A percentile compares a stretch with the other conserved stretches of the same genome.
These are phyloP conservation scores for Drosophila nr. fundita DNA, from an alignment of 2,888 invertebrate species.

Conservation along the genomic window DNA sequence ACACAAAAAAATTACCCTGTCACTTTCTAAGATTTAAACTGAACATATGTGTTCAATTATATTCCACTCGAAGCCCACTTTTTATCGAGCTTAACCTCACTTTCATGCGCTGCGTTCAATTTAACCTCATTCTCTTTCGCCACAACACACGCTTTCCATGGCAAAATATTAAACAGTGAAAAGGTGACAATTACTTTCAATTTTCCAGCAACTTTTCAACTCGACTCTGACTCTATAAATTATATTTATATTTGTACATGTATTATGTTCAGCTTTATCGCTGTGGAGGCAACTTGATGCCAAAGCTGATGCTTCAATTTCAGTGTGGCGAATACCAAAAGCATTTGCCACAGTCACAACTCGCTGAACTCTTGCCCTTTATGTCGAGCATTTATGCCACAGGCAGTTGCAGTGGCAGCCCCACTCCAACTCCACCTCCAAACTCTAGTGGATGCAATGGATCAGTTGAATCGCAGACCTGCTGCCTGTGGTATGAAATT, in stretches of 20 bases:
- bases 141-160: conserved; percentile 55
- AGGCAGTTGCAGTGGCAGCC: conserved; percentile 46
- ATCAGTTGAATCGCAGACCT: conserved; percentile 41
- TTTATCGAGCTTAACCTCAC: conserved; percentile 26
- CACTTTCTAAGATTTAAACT: conserved; percentile 8
- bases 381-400: conserved; percentile 75
- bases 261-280: conserved; percentile 18
- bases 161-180: conserved; percentile 27
- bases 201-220: conserved; percentile 52
- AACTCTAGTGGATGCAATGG: conserved; percentile 8
- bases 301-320: conserved; percentile 57
- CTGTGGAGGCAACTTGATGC: conserved; percentile 50
- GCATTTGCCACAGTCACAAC: conserved; percentile 71
- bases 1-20: neutral
- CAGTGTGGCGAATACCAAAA: conserved; percentile 45
- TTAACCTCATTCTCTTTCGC: conserved; percentile 19
- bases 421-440: conserved; percentile 13
- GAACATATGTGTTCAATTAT: conserved; percentile 12
- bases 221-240: conserved; percentile 26
- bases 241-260: conserved; percentile 12
- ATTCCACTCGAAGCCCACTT: conserved; percentile 17
- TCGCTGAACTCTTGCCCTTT: conserved; percentile 78
- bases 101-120: conserved; percentile 29
- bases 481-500: conserved; percentile 56
- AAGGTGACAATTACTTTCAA: conserved; percentile 78